phyloP scores from a whole-genome alignment of 1,140 invertebrate species.

The Branchinecta lynchi region DNA sequence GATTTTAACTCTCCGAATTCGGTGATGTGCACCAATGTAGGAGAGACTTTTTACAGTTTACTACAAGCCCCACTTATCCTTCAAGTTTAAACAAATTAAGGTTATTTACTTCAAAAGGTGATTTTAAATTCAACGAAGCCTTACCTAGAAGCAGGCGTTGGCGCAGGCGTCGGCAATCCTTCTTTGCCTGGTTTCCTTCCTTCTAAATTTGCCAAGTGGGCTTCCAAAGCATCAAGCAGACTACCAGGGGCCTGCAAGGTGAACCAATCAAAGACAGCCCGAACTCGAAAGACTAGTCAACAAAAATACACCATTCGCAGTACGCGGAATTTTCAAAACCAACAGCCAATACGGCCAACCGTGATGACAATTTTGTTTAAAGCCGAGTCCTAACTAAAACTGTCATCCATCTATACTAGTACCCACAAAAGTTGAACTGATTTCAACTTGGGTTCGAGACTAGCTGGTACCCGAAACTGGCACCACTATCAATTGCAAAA shows the following conservation, averaged over 20 bases:
- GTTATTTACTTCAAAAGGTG: too few species aligned
- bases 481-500: too few species aligned
- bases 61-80: too few species aligned
- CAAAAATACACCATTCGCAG: background rate
- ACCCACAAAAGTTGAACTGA: too few species aligned
- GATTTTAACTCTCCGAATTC: too few species aligned
- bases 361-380: conserved; percentile 14
- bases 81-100: too few species aligned
- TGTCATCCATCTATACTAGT: too few species aligned
- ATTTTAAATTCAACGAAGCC: background rate
- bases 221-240: conserved; percentile 89
- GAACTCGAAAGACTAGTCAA: background rate
- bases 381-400: too few species aligned
- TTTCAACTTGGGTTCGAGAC: too few species aligned
- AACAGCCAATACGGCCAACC: background rate
- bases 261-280: conserved; percentile 13
- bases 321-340: background rate
- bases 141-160: conserved; percentile 64
- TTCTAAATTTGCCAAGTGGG: conserved; percentile 82
- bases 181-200: conserved; percentile 53
- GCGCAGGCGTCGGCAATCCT: conserved; percentile 61
- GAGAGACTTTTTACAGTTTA: too few species aligned
- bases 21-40: too few species aligned
- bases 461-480: too few species aligned
- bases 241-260: conserved; percentile 74